Evolutionary conservation across 2,113 vertebrate species (phyloP).

Genomic region (Odobenus rosmarus): DNA sequence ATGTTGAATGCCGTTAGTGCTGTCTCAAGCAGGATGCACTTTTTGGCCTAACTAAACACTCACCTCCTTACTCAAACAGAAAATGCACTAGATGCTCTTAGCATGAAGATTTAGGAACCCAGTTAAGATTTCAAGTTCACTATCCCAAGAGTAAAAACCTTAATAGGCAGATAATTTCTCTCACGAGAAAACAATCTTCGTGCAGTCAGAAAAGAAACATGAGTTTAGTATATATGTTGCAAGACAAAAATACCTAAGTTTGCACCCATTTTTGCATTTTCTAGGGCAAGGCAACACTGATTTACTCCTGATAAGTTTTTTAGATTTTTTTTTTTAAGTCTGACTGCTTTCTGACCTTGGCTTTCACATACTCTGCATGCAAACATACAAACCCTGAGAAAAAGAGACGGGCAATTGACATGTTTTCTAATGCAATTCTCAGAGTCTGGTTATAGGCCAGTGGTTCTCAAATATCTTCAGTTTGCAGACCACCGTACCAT

Average conservation of each 20-base stretch:
- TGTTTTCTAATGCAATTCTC: slow-evolving; percentile 39
- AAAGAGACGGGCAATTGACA: slow-evolving; percentile 22
- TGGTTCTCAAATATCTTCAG: slow-evolving; percentile 66
- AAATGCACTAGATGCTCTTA: not conserved
- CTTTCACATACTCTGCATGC: not conserved
- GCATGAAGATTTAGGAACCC: not conserved
- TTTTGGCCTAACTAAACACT: slow-evolving; percentile 12
- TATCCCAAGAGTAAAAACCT: not conserved
- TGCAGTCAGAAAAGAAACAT: not conserved
- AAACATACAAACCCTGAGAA: slow-evolving; percentile 3
- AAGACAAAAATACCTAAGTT: not conserved
- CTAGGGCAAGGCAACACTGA: not conserved
- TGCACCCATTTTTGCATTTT: not conserved
- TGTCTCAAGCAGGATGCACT: not conserved
- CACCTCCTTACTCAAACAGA: not conserved
- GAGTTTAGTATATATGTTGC: no score
- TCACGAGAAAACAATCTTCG: not conserved
- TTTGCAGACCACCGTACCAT: slow-evolving; percentile 48
- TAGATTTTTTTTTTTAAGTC: not conserved
- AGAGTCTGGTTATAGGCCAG: slow-evolving; percentile 55
- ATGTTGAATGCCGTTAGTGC: not conserved
- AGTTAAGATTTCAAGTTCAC: not conserved
- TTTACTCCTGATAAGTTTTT: not conserved
- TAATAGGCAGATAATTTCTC: not conserved
- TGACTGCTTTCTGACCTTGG: slow-evolving; percentile 43